phyloP scores from a whole-genome alignment of 2,113 vertebrate genomes.

The Upupa epops region DNA sequence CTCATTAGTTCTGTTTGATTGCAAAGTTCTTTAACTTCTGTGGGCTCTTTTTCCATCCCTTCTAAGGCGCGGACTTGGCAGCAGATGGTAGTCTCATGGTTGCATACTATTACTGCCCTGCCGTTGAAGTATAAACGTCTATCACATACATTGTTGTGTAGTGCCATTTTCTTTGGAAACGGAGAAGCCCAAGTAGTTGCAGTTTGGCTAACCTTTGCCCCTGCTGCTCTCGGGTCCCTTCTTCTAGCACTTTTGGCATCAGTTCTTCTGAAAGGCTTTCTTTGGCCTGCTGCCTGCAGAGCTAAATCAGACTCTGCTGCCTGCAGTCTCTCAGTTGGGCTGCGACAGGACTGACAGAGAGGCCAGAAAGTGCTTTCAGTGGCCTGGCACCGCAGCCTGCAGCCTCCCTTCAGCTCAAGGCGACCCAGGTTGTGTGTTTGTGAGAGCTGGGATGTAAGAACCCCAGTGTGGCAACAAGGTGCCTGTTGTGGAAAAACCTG shows the following conservation, averaged over 20 bases:
- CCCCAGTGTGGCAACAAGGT: accelerated
- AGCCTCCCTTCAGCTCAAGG: no score
- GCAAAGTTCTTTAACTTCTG: constrained; percentile 17
- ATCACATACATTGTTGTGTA: neutral
- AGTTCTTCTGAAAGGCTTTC: neutral
- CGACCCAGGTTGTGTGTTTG: neutral
- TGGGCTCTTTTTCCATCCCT: constrained; percentile 60
- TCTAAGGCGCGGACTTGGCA: constrained; percentile 48
- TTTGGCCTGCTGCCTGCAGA: neutral
- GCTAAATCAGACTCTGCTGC: neutral
- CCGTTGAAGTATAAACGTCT: neutral
- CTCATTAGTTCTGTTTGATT: constrained; percentile 42
- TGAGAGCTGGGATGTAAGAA: accelerated
- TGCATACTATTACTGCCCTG: neutral
- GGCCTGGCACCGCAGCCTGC: neutral
- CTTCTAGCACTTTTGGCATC: neutral
- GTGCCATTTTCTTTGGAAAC: neutral
- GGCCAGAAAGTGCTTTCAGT: neutral
- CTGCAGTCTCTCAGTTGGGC: neutral
- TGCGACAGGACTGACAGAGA: accelerated
- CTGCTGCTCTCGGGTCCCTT: neutral
- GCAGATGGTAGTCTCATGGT: neutral
- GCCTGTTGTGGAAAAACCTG: neutral
- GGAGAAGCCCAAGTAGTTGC: neutral
- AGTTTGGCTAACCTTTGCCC: neutral